Evolutionary conservation across 2,797 vertebrate species (phyloP), one percentile per base, ranked within the genome.

Genomic region (Florisuga fusca): DNA sequence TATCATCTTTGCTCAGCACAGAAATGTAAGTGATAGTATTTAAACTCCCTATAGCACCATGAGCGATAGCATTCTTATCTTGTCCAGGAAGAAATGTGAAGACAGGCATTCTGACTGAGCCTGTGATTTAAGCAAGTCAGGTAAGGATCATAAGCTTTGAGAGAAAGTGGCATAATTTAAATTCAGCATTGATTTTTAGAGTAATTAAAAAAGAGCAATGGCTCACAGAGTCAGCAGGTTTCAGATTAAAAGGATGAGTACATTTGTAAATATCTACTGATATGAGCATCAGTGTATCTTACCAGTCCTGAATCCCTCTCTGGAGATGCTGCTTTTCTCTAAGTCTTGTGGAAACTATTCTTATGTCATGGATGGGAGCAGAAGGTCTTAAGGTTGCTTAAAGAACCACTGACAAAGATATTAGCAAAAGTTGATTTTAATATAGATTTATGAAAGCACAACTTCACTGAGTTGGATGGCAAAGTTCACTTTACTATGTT

Each of bases 1-100:
- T 68, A 77, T 79, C 81, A 78, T 95, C 96, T 97, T 94, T 96
- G 84, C 94, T 94, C 94, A 94, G 59, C 80, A 63, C 89, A 92
- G 58, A 86, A 46, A 66, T 80, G 72, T 66, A 74, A 96, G 92
- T 54, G 89, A 78, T 86, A 87, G 84, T 85, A 85, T 91, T 96
- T 96, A 93, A 96, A 89, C 71, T 82, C 80, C 63, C 34, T 67
- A 4, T 82, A 96, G 53, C 31, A 61, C 41, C 64, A 73, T 84
- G 87, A 93, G 77, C 94, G 61, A 84, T 85, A 83, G 43, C 23
- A 3, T 81, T 96, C 87, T 96, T 25, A 46, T 96, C 87, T 92
- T 46, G 46, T 78, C 82, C 61, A 31, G 51, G 71, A 94, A 93
- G 51, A 80, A 77, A 94, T 31, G 78, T 75, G 84, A 67, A 86